Conservation (phyloP, 2,113 vertebrate genomes). For the Harpagus bidentatus region DNA sequence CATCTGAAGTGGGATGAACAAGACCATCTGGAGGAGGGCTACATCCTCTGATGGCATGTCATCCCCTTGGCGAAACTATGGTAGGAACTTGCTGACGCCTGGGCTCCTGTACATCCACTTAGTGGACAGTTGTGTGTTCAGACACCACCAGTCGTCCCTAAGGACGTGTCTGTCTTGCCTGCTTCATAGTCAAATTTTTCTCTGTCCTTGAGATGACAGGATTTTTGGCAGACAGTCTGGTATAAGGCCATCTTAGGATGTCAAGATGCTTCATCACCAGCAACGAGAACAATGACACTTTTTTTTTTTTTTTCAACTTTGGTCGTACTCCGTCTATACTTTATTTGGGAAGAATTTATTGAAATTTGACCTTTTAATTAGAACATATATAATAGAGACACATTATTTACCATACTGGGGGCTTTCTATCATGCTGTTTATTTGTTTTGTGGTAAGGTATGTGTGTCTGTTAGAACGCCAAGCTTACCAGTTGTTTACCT, state of each 20-base stretch:
- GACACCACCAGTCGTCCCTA: too few relatives aligned
- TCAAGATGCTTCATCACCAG: background rate
- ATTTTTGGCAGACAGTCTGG: too few relatives aligned
- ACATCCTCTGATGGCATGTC: background rate
- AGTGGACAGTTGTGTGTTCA: background rate
- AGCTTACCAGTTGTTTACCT: background rate
- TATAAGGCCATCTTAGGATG: background rate
- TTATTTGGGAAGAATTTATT: background rate
- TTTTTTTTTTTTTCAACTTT: background rate
- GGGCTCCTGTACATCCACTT: background rate
- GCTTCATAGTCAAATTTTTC: background rate
- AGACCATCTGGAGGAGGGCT: background rate
- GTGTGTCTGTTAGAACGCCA: background rate
- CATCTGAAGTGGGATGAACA: background rate
- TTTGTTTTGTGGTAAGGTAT: background rate
- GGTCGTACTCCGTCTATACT: background rate
- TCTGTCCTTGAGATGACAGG: background rate
- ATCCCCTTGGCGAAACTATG: background rate
- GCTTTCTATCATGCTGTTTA: background rate
- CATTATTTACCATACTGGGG: background rate
- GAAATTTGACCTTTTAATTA: background rate
- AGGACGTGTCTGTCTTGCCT: background rate
- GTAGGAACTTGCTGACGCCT: background rate
- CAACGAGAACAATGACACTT: background rate
- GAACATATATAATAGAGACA: background rate